Conservation (phyloP, 2,888 invertebrate species). For the Limnephilus marmoratus region DNA sequence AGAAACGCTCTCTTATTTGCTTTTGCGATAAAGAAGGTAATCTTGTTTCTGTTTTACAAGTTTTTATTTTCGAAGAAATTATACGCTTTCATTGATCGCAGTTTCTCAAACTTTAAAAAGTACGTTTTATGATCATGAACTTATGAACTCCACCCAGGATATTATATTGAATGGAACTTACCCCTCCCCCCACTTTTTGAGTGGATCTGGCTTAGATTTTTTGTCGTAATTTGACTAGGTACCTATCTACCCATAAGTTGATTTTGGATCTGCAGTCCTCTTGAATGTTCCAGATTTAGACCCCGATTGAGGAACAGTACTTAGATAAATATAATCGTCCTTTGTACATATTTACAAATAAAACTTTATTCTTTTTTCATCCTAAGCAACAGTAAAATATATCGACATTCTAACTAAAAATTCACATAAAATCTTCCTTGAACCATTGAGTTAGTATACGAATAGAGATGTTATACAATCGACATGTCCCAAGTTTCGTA, state of each 20-base stretch:
- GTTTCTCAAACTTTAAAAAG: too few species aligned
- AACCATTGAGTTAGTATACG: background rate
- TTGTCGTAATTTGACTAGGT: too few species aligned
- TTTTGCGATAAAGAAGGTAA: background rate
- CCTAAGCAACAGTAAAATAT: background rate
- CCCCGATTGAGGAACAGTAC: background rate
- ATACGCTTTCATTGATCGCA: background rate
- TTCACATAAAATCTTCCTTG: background rate
- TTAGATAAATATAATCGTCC: too few species aligned
- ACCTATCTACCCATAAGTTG: too few species aligned
- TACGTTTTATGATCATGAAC: too few species aligned
- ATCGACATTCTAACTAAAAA: background rate
- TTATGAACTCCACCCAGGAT: too few species aligned
- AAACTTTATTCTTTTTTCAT: background rate
- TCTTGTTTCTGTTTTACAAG: background rate
- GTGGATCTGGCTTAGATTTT: too few species aligned
- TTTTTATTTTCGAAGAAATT: background rate
- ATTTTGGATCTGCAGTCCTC: too few species aligned
- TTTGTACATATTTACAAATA: background rate
- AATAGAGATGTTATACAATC: slow-evolving; percentile 39
- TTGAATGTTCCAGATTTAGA: background rate
- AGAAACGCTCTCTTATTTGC: background rate
- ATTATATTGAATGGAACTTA: too few species aligned
- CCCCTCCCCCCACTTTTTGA: too few species aligned
- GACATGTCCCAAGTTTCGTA: background rate